Evolutionary conservation across 2,797 vertebrate genomes (phyloP), one percentile per base, ranked within the genome.

Genomic region (Sebastes nivosus): DNA sequence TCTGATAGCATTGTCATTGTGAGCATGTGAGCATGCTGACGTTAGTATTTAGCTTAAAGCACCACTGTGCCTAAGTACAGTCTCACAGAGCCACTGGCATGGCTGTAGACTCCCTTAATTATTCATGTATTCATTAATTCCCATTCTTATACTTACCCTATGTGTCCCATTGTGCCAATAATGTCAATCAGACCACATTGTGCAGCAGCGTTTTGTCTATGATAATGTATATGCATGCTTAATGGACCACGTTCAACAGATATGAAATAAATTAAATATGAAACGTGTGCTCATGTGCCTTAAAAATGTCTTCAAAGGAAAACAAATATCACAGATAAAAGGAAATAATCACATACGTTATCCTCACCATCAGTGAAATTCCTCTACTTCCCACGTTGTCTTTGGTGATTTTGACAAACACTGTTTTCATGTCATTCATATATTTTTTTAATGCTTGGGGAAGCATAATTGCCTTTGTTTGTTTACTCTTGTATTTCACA

Each of bases 401-500:
- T 77, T 38, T 14, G 13, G 5, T 52, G 65, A 57, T 46, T 71
- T 55, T 5, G 14, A 67, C 20, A 63, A 68, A 64, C 34, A 55
- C 14, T 25, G 58, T 71, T 71, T 69, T 67, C 27, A 32, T 61
- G 36, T 57, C 55, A 54, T 78, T 81, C 65, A 34, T 58, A 50
- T 36, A 50, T 69, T 38, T 77, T 67, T 29, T 71, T 1, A 61
- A 75, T 9, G 72, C 75, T 71, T 63, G 16, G 16, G 29, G 75
- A 75, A 57, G 46, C 79, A 77, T 83, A 86, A 89, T 84, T 83
- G 75, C 71, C 22, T 1, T 0, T 66, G 71, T 82, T 87, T 89
- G 81, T 83, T 93, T 85, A 58, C 72, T 76, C 32, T 10, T 64
- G 32, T 86, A 70, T 80, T 81, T 42, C 36, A 54, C 73, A 77